Base-by-base conservation (phyloP, 2,113 vertebrate species). In the Lathamus discolor region DNA sequence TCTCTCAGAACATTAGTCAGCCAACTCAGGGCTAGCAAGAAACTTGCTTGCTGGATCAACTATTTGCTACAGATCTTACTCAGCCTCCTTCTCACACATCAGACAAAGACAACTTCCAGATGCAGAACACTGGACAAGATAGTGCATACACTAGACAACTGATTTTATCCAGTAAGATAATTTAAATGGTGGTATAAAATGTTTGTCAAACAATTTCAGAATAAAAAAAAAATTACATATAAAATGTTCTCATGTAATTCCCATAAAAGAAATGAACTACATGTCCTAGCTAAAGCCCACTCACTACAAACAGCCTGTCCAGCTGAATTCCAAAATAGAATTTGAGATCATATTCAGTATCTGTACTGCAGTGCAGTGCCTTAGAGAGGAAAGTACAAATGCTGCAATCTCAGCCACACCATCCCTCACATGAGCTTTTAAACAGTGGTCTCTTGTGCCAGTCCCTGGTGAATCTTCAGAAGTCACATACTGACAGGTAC, bases 331-430 rank as follows among this genome's bases (percentile, higher is more conserved):
- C 78, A 83, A 93, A 97, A 87, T 4, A 93, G 88, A 89, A 87
- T 66, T 90, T 93, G 96, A 96, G 81, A 86, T 91, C 77, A 93
- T 44, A 63, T 73, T 94, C 77, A 31, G 81, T 83, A 49, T 87
- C 89, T 57, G 28, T 93, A 87, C 95, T 96, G 96, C 96, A 97
- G 95, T 97, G 96, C 93, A 96, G 95, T 96, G 91, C 88, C 67
- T 92, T 73, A 28, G 70, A 86, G 74, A 91, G 57, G 81, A 95
- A 97, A 70, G 92, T 82, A 93, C 57, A 92, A 92, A 89, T 88
- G 61, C 95, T 96, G 96, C 95, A 96, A 95, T 85, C 83, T 66
- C 92, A 96, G 89, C 77, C 88, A 95, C 29, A 14, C 93, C 83
- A 85, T 39, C 70, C 70, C 70, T 92, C 92, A 82, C 70, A 87